These are phyloP conservation scores for Pediacus dermestoides DNA, from an alignment of 2,888 invertebrate species.

Conservation along the genomic window DNA sequence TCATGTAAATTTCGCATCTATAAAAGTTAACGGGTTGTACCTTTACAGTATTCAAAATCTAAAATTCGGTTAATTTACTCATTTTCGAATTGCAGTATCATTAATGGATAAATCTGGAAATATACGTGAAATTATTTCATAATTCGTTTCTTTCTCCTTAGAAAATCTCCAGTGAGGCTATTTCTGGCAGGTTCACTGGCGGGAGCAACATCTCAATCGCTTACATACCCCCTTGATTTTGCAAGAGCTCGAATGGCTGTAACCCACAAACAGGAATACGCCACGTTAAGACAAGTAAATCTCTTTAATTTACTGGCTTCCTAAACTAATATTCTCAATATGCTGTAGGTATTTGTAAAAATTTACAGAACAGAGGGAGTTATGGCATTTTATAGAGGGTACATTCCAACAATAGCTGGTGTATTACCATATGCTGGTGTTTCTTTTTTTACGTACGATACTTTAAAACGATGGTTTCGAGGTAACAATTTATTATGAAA, in stretches of 20 bases:
- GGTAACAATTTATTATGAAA: constrained; percentile 57
- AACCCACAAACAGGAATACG: constrained; percentile 73
- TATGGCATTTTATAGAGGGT: constrained; percentile 77
- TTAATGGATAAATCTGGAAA: background rate
- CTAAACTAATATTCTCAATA: constrained; percentile 6
- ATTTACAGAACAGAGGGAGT: constrained; percentile 78
- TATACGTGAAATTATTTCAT: constrained; percentile 9
- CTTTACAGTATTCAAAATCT: too few species aligned
- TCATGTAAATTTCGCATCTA: too few species aligned
- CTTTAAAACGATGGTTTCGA: constrained; percentile 75
- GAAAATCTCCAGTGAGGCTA: constrained; percentile 52
- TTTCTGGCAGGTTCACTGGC: constrained; percentile 92
- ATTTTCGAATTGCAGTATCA: too few species aligned
- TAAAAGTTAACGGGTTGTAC: too few species aligned
- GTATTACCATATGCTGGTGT: constrained; percentile 96
- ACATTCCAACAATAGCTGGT: constrained; percentile 85
- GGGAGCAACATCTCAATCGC: constrained; percentile 89
- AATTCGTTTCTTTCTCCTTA: constrained; percentile 23
- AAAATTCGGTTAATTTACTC: too few species aligned
- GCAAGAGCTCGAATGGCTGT: constrained; percentile 98
- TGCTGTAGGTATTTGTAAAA: constrained; percentile 49
- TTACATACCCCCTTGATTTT: constrained; percentile 95
- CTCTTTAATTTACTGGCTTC: background rate
- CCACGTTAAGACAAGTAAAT: constrained; percentile 55
- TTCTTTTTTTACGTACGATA: constrained; percentile 96